These are phyloP conservation scores for Cryptoprocta ferox DNA, from an alignment of 2,797 vertebrate genomes.

Conservation along the genomic window DNA sequence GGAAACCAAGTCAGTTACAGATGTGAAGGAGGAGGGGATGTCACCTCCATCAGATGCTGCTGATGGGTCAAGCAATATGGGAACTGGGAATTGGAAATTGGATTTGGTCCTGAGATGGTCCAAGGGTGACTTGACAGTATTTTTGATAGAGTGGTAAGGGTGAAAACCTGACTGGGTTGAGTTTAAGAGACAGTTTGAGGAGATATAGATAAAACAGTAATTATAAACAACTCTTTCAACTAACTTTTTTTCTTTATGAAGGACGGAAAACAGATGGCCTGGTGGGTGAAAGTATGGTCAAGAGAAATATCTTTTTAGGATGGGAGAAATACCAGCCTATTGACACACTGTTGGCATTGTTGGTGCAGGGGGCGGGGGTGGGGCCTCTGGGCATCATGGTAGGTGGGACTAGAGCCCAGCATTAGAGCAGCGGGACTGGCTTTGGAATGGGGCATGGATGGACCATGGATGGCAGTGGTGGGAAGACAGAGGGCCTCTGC, in stretches of 20 bases:
- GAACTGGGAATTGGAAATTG: background rate
- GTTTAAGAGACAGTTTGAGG: background rate
- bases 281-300: background rate
- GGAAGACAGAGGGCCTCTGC: background rate
- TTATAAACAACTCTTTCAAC: background rate
- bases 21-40: background rate
- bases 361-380: background rate
- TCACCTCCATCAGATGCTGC: too few species aligned
- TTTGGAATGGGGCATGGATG: fast-evolving
- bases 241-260: background rate
- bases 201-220: background rate
- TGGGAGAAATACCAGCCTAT: background rate
- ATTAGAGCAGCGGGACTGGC: background rate
- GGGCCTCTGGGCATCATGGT: too few species aligned
- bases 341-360: background rate
- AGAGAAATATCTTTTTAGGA: background rate
- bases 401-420: background rate
- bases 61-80: fast-evolving
- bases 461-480: background rate
- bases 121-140: background rate
- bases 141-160: background rate
- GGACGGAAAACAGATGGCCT: background rate
- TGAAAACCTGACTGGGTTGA: background rate
- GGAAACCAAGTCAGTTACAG: background rate
- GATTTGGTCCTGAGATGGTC: background rate